A percentile compares a stretch with the other conserved stretches of the same genome.
Evolutionary conservation across 2,113 vertebrate species (phyloP).

Genomic region (Thoracochromis brauschi): DNA sequence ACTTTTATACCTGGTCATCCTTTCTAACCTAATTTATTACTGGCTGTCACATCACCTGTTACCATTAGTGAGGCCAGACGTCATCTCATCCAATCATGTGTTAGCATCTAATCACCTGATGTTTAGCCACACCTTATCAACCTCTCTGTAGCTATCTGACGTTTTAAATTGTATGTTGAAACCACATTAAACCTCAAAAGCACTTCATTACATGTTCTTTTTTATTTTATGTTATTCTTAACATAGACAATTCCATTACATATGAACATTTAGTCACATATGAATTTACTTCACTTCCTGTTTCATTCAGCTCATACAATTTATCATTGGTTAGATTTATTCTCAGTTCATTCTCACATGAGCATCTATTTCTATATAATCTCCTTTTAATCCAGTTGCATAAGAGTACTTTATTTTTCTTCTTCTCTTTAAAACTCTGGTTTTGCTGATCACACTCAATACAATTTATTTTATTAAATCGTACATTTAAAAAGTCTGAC

Average conservation of each 20-base stretch:
- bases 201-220: neutral
- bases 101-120: neutral
- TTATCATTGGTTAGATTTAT: neutral
- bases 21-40: rapidly evolving
- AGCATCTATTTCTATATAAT: neutral
- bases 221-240: neutral
- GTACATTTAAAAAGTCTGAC: neutral
- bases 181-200: neutral
- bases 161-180: neutral
- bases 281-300: neutral
- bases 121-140: neutral
- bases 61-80: neutral
- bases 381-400: neutral
- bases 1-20: neutral
- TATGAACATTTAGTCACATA: neutral
- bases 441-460: neutral
- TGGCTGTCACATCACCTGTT: neutral
- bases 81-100: neutral
- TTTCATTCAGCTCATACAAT: neutral
- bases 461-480: neutral
- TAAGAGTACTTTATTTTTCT: neutral
- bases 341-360: neutral
- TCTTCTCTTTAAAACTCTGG: neutral
- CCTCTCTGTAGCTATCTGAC: neutral
- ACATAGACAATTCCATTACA: neutral